Evolutionary conservation across 2,113 vertebrate genomes (phyloP).

Genomic region (Antechinus flavipes): DNA sequence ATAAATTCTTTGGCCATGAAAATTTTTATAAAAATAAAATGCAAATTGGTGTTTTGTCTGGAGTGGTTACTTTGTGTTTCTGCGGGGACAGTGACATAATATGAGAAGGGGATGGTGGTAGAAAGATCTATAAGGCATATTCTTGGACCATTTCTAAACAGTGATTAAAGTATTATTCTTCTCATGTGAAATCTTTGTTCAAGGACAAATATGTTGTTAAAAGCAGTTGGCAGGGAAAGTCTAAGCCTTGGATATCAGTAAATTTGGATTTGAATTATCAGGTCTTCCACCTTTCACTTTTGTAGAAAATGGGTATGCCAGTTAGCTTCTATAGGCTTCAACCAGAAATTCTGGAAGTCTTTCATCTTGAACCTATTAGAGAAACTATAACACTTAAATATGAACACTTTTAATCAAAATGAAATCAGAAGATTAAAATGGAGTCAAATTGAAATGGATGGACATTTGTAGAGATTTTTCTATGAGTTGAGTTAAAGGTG

Average conservation of each 20-base stretch:
- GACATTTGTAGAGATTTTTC: not conserved
- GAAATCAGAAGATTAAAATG: not conserved
- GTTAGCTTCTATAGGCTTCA: not conserved
- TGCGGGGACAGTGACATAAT: not conserved
- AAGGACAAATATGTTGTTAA: not conserved
- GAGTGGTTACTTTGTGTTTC: not conserved
- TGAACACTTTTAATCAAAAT: not conserved
- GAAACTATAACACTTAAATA: not conserved
- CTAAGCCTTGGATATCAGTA: not conserved
- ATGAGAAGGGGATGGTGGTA: not conserved
- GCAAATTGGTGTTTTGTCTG: not conserved
- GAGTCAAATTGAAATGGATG: not conserved
- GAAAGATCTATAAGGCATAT: not conserved
- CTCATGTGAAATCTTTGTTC: not conserved
- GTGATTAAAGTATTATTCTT: not conserved
- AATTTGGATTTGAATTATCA: not conserved
- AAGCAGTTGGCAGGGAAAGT: not conserved
- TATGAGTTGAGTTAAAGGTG: not conserved
- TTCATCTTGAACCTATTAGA: not conserved
- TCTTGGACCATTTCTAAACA: not conserved
- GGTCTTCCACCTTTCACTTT: not conserved
- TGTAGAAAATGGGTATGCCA: not conserved
- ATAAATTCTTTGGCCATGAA: not conserved
- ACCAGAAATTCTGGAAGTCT: not conserved
- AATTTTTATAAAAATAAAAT: not conserved